Evolutionary conservation across 2,888 invertebrate genomes (phyloP).

Genomic region (Nephrocerus scutellatus): DNA sequence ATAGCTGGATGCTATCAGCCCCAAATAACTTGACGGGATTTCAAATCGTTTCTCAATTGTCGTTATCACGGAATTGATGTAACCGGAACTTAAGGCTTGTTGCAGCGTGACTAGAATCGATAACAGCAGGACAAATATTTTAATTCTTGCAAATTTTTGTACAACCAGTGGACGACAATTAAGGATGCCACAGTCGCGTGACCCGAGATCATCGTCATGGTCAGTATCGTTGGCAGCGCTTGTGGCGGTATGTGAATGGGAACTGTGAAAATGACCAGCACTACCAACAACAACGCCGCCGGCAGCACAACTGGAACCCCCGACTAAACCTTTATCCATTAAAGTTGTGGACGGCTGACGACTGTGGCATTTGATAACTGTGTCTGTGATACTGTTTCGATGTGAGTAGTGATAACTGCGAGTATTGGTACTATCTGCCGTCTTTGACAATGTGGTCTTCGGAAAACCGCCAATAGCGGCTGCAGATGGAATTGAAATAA

Average conservation of each 20-base stretch:
- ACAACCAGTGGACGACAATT: slow-evolving; percentile 78
- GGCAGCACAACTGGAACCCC: slow-evolving; percentile 11
- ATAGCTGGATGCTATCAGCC: slow-evolving; percentile 88
- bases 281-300: slow-evolving; percentile 6
- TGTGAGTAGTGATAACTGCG: slow-evolving; percentile 20
- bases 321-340: slow-evolving; percentile 57
- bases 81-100: slow-evolving; percentile 84
- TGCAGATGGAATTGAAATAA: slow-evolving; percentile 31
- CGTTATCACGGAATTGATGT: slow-evolving; percentile 92
- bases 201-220: slow-evolving; percentile 59
- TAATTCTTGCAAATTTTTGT: slow-evolving; percentile 84
- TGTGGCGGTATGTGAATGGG: slow-evolving; percentile 48
- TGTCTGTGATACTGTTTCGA: slow-evolving; percentile 29
- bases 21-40: slow-evolving; percentile 87
- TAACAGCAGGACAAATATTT: slow-evolving; percentile 83
- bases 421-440: slow-evolving; percentile 12
- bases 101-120: slow-evolving; percentile 85
- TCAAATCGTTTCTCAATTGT: slow-evolving; percentile 94
- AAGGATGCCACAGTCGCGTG: slow-evolving; percentile 79
- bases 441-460: background rate
- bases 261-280: slow-evolving; percentile 45
- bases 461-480: slow-evolving; percentile 12
- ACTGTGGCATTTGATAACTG: slow-evolving; percentile 68
- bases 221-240: slow-evolving; percentile 47
- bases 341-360: slow-evolving; percentile 70